These are phyloP conservation scores for Hydrotaea diabolus DNA, from an alignment of 2,888 invertebrate genomes.

Conservation along the genomic window DNA sequence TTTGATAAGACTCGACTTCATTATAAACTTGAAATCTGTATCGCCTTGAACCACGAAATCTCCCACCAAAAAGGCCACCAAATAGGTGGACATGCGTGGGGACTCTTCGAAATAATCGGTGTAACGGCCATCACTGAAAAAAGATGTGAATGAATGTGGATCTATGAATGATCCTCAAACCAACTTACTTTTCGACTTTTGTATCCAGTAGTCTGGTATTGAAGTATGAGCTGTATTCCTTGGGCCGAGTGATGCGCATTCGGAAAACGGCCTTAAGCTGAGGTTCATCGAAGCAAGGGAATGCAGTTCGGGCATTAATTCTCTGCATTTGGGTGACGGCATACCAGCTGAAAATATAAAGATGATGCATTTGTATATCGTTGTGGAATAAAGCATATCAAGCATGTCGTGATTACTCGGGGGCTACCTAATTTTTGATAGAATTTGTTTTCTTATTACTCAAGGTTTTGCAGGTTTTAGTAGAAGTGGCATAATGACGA, in stretches of 20 bases:
- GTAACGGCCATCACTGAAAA: conserved; percentile 69
- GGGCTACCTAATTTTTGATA: too few species aligned
- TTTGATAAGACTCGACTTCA: conserved; percentile 70
- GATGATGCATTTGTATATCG: too few species aligned
- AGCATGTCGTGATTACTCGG: too few species aligned
- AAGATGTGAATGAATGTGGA: too few species aligned
- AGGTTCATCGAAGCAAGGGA: conserved; percentile 91
- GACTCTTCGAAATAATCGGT: conserved; percentile 79
- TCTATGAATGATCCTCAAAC: background rate
- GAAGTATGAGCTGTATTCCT: conserved; percentile 74
- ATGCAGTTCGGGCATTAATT: conserved; percentile 84
- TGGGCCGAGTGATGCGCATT: conserved; percentile 83
- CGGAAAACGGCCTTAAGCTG: conserved; percentile 85
- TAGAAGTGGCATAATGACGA: too few species aligned
- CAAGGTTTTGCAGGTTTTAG: too few species aligned
- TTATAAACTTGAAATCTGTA: conserved; percentile 50
- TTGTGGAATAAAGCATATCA: too few species aligned
- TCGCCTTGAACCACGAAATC: conserved; percentile 56
- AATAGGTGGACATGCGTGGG: conserved; percentile 88
- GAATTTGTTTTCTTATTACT: too few species aligned
- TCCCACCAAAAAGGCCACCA: conserved; percentile 89
- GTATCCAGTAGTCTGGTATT: conserved; percentile 72
- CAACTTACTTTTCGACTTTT: conserved; percentile 69
- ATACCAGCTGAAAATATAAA: conserved; percentile 74
- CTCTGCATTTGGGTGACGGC: conserved; percentile 86